Conservation (phyloP, 1,140 invertebrate species). For the Hydropsyche tenuis region DNA sequence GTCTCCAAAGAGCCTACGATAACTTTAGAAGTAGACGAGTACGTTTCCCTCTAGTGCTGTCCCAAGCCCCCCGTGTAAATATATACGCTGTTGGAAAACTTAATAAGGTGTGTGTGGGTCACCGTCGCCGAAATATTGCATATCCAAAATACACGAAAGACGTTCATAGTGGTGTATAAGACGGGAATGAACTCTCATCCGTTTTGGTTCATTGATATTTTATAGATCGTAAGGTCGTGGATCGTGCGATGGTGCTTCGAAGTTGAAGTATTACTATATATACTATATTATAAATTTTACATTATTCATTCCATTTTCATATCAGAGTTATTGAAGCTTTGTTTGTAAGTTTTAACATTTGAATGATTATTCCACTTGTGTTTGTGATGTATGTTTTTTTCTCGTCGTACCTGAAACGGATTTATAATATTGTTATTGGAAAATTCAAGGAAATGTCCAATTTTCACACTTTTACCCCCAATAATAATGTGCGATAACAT, state of each 20-base stretch:
- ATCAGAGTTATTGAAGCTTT: too few species aligned
- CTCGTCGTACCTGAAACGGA: background rate
- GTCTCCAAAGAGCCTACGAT: constrained; percentile 44
- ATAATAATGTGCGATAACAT: background rate
- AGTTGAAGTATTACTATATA: too few species aligned
- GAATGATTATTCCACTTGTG: too few species aligned
- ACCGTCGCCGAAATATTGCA: constrained; percentile 2
- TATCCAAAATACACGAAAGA: constrained; percentile 1
- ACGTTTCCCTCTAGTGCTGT: constrained; percentile 45
- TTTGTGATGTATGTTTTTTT: background rate
- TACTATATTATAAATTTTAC: too few species aligned
- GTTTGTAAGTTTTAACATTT: too few species aligned
- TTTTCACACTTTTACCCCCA: background rate
- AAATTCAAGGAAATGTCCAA: background rate
- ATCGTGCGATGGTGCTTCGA: too few species aligned
- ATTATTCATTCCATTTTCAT: too few species aligned
- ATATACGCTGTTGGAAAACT: background rate
- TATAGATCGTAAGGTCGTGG: too few species aligned
- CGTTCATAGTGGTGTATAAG: too few species aligned
- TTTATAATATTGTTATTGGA: background rate
- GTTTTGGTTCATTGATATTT: too few species aligned
- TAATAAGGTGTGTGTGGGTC: constrained; percentile 1
- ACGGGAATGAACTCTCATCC: too few species aligned
- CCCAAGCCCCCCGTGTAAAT: background rate
- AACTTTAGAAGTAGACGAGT: constrained; percentile 48